A percentile compares a stretch with the other conserved stretches of the same genome.
These are phyloP conservation scores for Anas platyrhynchos DNA, from an alignment of 2,113 vertebrate species.

Conservation along the genomic window DNA sequence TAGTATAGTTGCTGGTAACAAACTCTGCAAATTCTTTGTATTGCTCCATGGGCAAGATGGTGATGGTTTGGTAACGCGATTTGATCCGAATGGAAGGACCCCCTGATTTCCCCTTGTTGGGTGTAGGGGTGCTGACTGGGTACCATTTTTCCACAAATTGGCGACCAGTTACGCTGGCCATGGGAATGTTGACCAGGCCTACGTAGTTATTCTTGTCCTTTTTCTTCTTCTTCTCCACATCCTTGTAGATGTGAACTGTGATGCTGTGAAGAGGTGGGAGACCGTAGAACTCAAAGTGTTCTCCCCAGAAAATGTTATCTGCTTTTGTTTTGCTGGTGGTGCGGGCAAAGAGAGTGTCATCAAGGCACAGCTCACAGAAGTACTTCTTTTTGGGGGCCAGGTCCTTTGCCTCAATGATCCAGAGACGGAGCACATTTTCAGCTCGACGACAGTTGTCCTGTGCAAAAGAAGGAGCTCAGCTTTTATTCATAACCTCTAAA, in stretches of 20 bases:
- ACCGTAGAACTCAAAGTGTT: conserved; percentile 92
- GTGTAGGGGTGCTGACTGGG: conserved; percentile 92
- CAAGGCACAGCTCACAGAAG: conserved; percentile 97
- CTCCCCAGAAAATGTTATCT: conserved; percentile 97
- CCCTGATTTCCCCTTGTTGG: conserved; percentile 88
- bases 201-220: conserved; percentile 98
- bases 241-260: conserved; percentile 96
- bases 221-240: conserved; percentile 94
- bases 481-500: background rate
- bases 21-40: conserved; percentile 99
- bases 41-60: conserved; percentile 96
- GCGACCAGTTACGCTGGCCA: conserved; percentile 84
- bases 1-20: conserved; percentile 90
- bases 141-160: conserved; percentile 99
- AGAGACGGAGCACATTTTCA: conserved; percentile 92
- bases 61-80: conserved; percentile 92
- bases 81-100: conserved; percentile 95
- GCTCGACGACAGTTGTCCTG: conserved; percentile 93
- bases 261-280: conserved; percentile 87
- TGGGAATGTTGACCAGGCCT: conserved; percentile 93
- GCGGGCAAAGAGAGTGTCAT: conserved; percentile 93
- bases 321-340: conserved; percentile 95
- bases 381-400: conserved; percentile 95
- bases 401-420: conserved; percentile 98
- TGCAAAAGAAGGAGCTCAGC: background rate